Evolutionary conservation across 2,797 vertebrate species (phyloP).

Genomic region (Cuculus canorus): DNA sequence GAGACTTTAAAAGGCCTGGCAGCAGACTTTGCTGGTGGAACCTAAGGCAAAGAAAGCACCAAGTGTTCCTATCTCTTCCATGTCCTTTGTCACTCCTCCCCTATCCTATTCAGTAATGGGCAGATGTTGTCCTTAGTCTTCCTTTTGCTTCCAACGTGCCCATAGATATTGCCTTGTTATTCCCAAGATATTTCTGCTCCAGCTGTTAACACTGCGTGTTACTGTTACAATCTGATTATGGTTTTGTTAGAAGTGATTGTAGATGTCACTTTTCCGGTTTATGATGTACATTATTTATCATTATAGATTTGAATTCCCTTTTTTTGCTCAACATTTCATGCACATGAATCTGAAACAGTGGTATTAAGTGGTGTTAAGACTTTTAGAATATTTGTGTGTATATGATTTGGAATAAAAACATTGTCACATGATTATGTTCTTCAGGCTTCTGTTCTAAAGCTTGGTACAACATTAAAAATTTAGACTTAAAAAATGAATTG

Average conservation of each 20-base stretch:
- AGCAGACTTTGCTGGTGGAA: neutral
- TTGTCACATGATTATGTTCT: neutral
- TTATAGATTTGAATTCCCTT: neutral
- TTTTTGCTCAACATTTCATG: neutral
- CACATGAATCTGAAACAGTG: neutral
- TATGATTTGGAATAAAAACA: constrained; percentile 24
- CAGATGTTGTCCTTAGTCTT: neutral
- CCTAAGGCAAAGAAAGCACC: neutral
- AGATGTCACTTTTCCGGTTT: neutral
- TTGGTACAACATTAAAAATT: neutral
- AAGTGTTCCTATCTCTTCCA: neutral
- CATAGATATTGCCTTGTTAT: neutral
- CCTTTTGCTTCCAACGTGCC: fast-evolving
- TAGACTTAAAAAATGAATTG: constrained; percentile 9
- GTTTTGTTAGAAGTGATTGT: neutral
- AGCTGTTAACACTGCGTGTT: neutral
- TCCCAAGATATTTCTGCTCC: neutral
- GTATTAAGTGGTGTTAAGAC: neutral
- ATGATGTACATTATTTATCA: neutral
- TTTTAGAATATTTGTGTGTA: neutral
- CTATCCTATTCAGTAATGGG: neutral
- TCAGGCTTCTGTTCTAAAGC: neutral
- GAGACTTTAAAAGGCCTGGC: no score
- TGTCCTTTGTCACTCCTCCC: neutral
- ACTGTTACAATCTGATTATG: neutral